Percentiles rank a stretch among this genome's conserved stretches.
phyloP scores from a whole-genome alignment of 2,113 vertebrate species.

The Sarotherodon lohbergeri region DNA sequence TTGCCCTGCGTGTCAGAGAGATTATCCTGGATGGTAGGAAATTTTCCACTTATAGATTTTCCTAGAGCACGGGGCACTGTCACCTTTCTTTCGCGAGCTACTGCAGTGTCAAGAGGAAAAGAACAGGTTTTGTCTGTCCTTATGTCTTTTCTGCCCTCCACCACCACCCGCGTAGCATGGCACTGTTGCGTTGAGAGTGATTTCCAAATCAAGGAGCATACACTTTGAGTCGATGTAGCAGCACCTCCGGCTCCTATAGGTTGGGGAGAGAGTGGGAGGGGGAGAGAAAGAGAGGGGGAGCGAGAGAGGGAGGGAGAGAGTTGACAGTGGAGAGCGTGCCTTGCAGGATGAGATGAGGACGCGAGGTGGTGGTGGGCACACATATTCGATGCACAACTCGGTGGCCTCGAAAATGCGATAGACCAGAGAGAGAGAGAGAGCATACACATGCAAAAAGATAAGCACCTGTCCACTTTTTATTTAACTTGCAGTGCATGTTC shows the following conservation, averaged over 20 bases:
- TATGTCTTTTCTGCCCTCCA: constrained; percentile 27
- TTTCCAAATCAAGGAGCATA: constrained; percentile 37
- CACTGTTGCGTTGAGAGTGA: constrained; percentile 58
- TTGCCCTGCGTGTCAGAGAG: not conserved
- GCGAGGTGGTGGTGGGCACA: constrained; percentile 54
- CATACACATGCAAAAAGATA: not conserved
- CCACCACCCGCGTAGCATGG: constrained; percentile 52
- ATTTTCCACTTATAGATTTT: not conserved
- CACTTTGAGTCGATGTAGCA: constrained; percentile 20
- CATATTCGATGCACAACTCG: too few species aligned
- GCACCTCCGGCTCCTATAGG: constrained; percentile 18
- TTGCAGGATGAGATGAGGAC: constrained; percentile 47
- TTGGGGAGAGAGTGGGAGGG: not conserved
- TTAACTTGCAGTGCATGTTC: not conserved
- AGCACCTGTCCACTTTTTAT: constrained; percentile 37
- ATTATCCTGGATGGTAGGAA: constrained; percentile 1
- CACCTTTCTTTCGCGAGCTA: not conserved
- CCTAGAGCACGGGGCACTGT: not conserved
- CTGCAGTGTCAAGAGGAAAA: constrained; percentile 34
- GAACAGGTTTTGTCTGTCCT: not conserved
- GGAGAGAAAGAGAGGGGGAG: not conserved
- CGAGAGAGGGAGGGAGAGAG: not conserved
- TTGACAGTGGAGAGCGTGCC: constrained; percentile 12
- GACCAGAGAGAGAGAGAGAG: not conserved
- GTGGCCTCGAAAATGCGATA: constrained; percentile 21